These are phyloP conservation scores for Apocrypta bakeri DNA, from an alignment of 1,140 invertebrate species.

Conservation along the genomic window DNA sequence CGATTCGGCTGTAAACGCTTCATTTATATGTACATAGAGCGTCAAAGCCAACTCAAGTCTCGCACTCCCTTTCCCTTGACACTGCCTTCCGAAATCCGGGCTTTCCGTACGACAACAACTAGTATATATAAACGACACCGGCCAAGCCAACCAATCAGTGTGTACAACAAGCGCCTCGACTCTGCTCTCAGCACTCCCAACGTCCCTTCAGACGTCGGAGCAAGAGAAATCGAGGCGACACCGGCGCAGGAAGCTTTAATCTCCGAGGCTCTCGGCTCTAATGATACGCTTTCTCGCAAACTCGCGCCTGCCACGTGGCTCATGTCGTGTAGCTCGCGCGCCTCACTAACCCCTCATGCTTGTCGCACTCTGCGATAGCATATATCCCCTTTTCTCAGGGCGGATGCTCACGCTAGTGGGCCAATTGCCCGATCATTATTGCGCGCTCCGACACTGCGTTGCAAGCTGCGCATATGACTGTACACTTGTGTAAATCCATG, in stretches of 20 bases:
- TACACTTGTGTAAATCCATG: too few relatives aligned
- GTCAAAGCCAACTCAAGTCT: background rate
- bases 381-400: background rate
- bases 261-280: slow-evolving; percentile 33
- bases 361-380: background rate
- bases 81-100: background rate
- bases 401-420: background rate
- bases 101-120: background rate
- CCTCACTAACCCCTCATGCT: slow-evolving; percentile 31
- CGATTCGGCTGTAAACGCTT: background rate
- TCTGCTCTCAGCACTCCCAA: background rate
- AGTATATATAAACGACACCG: background rate
- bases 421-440: slow-evolving; percentile 40
- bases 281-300: slow-evolving; percentile 23
- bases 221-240: background rate
- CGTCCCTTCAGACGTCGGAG: background rate
- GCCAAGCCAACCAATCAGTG: background rate
- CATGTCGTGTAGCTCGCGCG: background rate
- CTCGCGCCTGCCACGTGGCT: background rate
- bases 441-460: background rate
- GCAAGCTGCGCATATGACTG: background rate
- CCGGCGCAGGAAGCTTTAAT: slow-evolving; percentile 32
- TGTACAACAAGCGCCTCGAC: background rate
- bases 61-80: background rate
- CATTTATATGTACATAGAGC: slow-evolving; percentile 13